These are phyloP conservation scores for Amphiura filiformis DNA, from an alignment of 35 echinoderm and acorn worm species.

Conservation along the genomic window DNA sequence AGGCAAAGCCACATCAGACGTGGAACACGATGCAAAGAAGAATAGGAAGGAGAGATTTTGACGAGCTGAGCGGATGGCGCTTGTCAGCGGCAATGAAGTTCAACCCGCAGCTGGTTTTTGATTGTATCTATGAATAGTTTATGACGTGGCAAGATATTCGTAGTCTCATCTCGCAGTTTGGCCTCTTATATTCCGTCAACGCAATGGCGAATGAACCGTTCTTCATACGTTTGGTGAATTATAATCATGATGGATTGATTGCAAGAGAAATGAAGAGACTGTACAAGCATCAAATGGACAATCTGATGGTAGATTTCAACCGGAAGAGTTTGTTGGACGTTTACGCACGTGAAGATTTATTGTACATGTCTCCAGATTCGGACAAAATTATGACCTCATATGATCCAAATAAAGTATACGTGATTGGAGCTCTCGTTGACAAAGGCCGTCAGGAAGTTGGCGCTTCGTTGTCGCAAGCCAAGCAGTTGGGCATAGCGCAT, in stretches of 20 bases:
- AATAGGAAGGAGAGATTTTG: no score
- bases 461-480: constrained; percentile 73
- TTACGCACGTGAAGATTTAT: constrained; percentile 60
- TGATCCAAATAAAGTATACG: constrained; percentile 72
- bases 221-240: constrained; percentile 66
- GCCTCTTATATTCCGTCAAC: constrained; percentile 39
- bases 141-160: constrained; percentile 60
- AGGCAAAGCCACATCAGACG: no score
- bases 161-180: constrained; percentile 57
- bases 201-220: constrained; percentile 73
- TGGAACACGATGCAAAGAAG: no score
- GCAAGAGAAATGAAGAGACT: constrained; percentile 57
- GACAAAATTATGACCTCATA: constrained; percentile 71
- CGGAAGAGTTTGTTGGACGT: constrained; percentile 62
- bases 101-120: constrained; percentile 79
- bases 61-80: no score
- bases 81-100: constrained; percentile 91
- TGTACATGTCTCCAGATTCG: constrained; percentile 82
- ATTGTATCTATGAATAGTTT: constrained; percentile 71
- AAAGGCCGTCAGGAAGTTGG: constrained; percentile 34
- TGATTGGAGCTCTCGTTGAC: constrained; percentile 89
- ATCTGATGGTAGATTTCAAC: constrained; percentile 60
- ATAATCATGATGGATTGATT: constrained; percentile 24
- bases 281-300: constrained; percentile 14
- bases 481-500: constrained; percentile 54